These are phyloP conservation scores for Laothoe populi DNA, from an alignment of 2,888 invertebrate genomes.

Conservation along the genomic window DNA sequence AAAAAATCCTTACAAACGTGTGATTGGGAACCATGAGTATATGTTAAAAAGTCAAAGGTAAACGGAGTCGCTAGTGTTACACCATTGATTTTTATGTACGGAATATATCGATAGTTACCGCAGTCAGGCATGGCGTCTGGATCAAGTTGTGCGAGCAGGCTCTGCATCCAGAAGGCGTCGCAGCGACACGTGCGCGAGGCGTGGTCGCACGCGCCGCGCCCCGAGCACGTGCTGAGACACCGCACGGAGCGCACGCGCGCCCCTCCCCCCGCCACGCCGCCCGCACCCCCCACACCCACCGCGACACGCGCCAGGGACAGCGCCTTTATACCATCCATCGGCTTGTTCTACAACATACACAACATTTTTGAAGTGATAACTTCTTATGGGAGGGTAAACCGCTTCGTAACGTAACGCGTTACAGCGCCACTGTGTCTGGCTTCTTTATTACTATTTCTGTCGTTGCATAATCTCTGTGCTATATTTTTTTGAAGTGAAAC, in stretches of 20 bases:
- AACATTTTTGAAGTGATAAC: neutral
- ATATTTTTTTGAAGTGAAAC: too few relatives aligned
- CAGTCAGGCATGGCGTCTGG: constrained; percentile 93
- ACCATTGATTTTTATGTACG: too few relatives aligned
- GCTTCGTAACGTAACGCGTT: too few relatives aligned
- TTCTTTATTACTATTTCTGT: too few relatives aligned
- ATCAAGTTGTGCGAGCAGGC: constrained; percentile 90
- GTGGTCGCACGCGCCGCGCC: constrained; percentile 95
- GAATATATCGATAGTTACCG: constrained; percentile 82
- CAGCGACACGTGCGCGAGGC: constrained; percentile 93
- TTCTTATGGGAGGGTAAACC: too few relatives aligned
- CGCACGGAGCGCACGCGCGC: constrained; percentile 92
- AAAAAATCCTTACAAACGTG: too few relatives aligned
- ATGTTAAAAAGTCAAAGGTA: too few relatives aligned
- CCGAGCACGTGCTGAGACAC: constrained; percentile 97
- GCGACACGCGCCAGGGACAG: constrained; percentile 46
- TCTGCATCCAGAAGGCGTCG: constrained; percentile 99
- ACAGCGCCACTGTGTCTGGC: too few relatives aligned
- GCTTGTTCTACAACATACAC: constrained; percentile 48
- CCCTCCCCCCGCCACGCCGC: constrained; percentile 81
- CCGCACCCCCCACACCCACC: constrained; percentile 46
- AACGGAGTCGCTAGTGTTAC: too few relatives aligned
- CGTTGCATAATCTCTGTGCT: too few relatives aligned
- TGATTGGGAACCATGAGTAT: too few relatives aligned
- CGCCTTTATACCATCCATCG: constrained; percentile 56